phyloP scores from a whole-genome alignment of 1,140 invertebrate species.

The Procambarus virginalis region DNA sequence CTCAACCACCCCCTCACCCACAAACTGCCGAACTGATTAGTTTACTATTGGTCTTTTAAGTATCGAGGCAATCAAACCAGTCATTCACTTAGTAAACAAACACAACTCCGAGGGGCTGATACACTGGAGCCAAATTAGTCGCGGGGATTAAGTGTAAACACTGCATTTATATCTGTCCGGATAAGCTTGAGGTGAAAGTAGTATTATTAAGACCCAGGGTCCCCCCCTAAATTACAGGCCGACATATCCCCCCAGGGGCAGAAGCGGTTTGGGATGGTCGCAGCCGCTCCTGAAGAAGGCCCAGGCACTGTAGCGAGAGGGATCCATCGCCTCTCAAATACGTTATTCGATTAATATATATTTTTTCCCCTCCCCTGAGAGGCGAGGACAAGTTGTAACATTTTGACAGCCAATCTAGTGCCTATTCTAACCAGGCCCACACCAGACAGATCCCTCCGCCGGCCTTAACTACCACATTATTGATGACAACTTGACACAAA shows the following conservation, averaged over 20 bases:
- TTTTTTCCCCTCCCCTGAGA: neutral
- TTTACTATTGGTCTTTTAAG: neutral
- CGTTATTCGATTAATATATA: slow-evolving; percentile 10
- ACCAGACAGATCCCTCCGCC: slow-evolving; percentile 53
- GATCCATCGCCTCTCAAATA: slow-evolving; percentile 26
- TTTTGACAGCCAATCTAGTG: slow-evolving; percentile 37
- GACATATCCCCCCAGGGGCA: neutral
- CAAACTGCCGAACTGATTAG: neutral
- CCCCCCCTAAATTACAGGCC: neutral
- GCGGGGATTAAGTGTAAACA: slow-evolving; percentile 17
- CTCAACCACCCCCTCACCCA: no score
- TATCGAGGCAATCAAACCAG: neutral
- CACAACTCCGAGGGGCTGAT: neutral
- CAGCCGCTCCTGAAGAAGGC: neutral
- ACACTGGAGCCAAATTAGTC: neutral
- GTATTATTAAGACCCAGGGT: neutral
- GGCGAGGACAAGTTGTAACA: slow-evolving; percentile 25
- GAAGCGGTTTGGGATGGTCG: neutral
- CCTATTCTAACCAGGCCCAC: neutral
- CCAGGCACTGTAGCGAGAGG: neutral
- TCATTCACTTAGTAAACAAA: slow-evolving; percentile 27
- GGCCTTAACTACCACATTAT: slow-evolving; percentile 66
- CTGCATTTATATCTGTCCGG: slow-evolving; percentile 27
- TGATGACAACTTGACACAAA: slow-evolving; percentile 68
- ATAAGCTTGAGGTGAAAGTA: neutral